Evolutionary conservation across 1,140 invertebrate species (phyloP).

Genomic region (Trichonephila clavipes): DNA sequence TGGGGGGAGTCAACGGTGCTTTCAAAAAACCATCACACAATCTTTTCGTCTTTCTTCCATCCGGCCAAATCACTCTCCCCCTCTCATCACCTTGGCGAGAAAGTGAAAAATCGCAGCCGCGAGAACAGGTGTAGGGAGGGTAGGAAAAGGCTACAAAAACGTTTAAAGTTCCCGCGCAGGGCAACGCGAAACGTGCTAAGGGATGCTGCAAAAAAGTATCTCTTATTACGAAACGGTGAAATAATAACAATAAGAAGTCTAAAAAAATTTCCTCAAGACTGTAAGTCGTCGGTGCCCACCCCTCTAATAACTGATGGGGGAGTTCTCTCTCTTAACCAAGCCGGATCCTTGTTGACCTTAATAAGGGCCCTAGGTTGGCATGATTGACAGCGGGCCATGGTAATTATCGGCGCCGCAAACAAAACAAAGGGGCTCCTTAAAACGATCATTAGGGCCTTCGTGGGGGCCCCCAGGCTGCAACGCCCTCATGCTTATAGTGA

Average conservation of each 20-base stretch:
- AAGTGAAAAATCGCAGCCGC: constrained; percentile 34
- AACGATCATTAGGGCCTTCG: constrained; percentile 65
- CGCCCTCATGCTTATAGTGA: constrained; percentile 51
- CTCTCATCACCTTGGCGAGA: constrained; percentile 28
- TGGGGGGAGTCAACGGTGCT: too few relatives aligned
- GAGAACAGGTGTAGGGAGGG: not conserved
- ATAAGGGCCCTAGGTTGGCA: constrained; percentile 68
- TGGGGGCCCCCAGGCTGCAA: constrained; percentile 44
- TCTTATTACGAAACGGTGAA: constrained; percentile 61
- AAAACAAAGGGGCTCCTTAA: constrained; percentile 73
- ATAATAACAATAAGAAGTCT: constrained; percentile 49
- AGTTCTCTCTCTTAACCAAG: constrained; percentile 5
- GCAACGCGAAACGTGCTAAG: constrained; percentile 72
- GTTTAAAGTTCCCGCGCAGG: constrained; percentile 39
- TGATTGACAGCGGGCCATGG: constrained; percentile 71
- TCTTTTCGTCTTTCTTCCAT: not conserved
- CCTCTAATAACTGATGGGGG: constrained; percentile 64
- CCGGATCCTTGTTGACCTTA: constrained; percentile 71
- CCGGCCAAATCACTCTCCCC: not conserved
- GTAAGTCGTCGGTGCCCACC: constrained; percentile 45
- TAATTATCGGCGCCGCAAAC: constrained; percentile 75
- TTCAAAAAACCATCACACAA: not conserved
- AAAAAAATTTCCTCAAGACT: constrained; percentile 37
- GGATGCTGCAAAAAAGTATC: constrained; percentile 71
- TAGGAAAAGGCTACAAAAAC: constrained; percentile 37